phyloP scores from a whole-genome alignment of 2,888 invertebrate species.

The Eumerus sabulonum region DNA sequence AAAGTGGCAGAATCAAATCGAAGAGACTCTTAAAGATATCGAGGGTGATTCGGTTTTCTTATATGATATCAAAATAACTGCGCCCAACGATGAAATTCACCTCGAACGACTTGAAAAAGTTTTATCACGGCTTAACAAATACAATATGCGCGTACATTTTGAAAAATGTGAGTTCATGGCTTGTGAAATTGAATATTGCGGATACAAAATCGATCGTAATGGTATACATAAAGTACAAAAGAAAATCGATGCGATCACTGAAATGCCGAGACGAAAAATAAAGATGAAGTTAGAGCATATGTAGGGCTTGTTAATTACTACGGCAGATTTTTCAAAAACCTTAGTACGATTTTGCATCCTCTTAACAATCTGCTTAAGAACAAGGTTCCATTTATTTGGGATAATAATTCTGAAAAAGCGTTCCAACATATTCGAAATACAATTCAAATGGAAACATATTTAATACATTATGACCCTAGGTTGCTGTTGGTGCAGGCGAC shows the following conservation, averaged over 20 bases:
- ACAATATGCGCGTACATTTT: conserved; percentile 67
- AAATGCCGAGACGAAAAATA: conserved; percentile 70
- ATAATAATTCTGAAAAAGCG: too few species aligned
- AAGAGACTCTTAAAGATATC: conserved; percentile 69
- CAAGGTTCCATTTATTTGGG: conserved; percentile 70
- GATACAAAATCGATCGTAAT: conserved; percentile 71
- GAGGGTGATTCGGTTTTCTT: conserved; percentile 69
- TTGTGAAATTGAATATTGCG: conserved; percentile 71
- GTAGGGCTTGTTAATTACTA: conserved; percentile 73
- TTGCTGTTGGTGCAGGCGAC: conserved; percentile 71
- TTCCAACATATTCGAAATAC: too few species aligned
- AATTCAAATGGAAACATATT: conserved; percentile 68
- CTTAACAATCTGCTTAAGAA: conserved; percentile 71
- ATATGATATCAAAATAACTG: conserved; percentile 70
- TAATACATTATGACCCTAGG: conserved; percentile 71
- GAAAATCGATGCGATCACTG: conserved; percentile 73
- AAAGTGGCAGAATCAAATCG: conserved; percentile 71
- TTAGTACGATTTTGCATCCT: conserved; percentile 71
- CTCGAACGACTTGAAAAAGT: conserved; percentile 67
- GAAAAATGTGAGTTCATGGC: conserved; percentile 71
- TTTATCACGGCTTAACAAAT: conserved; percentile 59
- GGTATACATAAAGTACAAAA: conserved; percentile 72
- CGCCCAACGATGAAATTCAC: conserved; percentile 67
- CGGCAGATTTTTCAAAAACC: conserved; percentile 72
- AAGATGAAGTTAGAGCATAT: conserved; percentile 71